phyloP scores from a whole-genome alignment of 1,140 invertebrate species.

The Drosophila navojoa region DNA sequence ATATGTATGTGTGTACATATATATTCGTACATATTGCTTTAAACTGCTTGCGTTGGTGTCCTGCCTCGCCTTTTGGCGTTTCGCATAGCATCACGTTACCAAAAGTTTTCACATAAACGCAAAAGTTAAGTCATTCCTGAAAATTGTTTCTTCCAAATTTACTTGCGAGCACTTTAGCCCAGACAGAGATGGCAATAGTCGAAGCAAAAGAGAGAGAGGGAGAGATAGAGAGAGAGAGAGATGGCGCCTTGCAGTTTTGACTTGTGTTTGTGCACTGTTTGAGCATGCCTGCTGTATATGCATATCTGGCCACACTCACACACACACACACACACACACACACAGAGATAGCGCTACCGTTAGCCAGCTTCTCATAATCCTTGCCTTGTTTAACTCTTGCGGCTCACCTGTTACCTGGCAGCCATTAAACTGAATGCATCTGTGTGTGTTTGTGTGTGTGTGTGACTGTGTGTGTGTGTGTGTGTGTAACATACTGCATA shows the following conservation, averaged over 20 bases:
- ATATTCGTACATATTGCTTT: too few species aligned
- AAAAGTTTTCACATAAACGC: conserved; percentile 80
- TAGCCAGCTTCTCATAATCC: too few species aligned
- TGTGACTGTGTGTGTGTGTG: too few species aligned
- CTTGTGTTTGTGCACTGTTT: neutral
- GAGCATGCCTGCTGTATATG: neutral
- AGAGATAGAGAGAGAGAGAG: neutral
- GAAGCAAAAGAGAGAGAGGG: neutral
- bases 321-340: too few species aligned
- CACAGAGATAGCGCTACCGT: too few species aligned
- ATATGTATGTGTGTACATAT: too few species aligned
- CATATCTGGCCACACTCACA: neutral
- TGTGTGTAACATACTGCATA: too few species aligned
- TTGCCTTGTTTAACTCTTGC: neutral
- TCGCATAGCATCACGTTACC: conserved; percentile 77
- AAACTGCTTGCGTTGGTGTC: too few species aligned
- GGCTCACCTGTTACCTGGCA: conserved; percentile 13
- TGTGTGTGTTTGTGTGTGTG: too few species aligned
- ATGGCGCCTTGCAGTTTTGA: neutral
- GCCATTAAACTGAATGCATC: neutral
- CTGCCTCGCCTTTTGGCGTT: neutral
- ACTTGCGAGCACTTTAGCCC: conserved; percentile 61
- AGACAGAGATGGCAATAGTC: neutral
- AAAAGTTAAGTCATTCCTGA: conserved; percentile 82
- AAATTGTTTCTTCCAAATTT: conserved; percentile 81